A percentile compares a stretch with the other conserved stretches of the same genome.
Conservation (phyloP, 2,888 invertebrate genomes). For the Lochmaea capreae region DNA sequence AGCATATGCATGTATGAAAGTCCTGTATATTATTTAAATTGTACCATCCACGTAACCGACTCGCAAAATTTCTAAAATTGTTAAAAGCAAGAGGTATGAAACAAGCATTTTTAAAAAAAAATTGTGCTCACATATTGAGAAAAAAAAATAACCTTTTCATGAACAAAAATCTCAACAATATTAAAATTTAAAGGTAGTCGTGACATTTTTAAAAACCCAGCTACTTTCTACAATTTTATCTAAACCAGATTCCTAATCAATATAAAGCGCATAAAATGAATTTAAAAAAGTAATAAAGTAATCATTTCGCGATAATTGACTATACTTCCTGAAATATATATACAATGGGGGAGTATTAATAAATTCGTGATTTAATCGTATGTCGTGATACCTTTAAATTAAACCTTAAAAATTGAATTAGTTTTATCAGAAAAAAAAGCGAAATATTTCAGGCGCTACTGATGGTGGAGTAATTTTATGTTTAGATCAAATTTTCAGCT, state of each 20-base stretch:
- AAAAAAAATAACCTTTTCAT: neutral
- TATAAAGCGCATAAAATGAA: neutral
- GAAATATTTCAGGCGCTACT: neutral
- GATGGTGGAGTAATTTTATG: neutral
- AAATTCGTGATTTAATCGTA: conserved; percentile 13
- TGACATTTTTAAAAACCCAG: neutral
- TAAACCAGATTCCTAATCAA: neutral
- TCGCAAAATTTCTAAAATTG: too few relatives aligned
- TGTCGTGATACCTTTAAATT: conserved; percentile 10
- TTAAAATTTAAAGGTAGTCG: neutral
- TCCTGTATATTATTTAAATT: too few relatives aligned
- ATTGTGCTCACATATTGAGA: too few relatives aligned
- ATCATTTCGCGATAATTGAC: conserved; percentile 6
- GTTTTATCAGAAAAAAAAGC: conserved; percentile 1
- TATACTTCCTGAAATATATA: conserved; percentile 12
- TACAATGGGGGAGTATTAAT: conserved; percentile 5
- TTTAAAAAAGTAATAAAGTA: conserved; percentile 4
- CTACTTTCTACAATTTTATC: conserved; percentile 5
- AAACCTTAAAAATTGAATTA: conserved; percentile 13
- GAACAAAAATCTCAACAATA: neutral
- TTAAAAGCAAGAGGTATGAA: too few relatives aligned
- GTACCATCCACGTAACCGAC: too few relatives aligned
- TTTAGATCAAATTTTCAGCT: neutral
- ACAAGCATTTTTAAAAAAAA: too few relatives aligned
- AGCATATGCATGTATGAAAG: too few relatives aligned